These are phyloP conservation scores for Acanthurus leucopareius DNA, from an alignment of 2,797 vertebrate genomes.

Conservation along the genomic window DNA sequence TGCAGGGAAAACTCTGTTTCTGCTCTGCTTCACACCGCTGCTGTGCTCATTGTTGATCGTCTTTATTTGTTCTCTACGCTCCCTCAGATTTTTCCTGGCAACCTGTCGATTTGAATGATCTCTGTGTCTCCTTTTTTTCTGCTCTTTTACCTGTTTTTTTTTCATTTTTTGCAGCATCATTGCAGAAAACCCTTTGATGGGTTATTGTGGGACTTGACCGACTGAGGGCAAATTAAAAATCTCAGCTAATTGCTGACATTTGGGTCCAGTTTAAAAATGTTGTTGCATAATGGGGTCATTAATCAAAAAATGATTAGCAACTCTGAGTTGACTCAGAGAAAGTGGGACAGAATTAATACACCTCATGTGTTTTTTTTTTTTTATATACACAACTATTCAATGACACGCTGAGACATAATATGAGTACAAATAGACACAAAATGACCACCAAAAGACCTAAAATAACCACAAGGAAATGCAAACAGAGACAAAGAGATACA, in stretches of 20 bases:
- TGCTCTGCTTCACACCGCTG: conserved; percentile 26
- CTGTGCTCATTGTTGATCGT: conserved; percentile 18
- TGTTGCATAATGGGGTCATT: conserved; percentile 15
- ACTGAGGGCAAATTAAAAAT: not conserved
- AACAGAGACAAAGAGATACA: not conserved
- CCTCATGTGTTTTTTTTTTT: not conserved
- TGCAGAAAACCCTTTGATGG: not conserved
- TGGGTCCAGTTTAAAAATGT: not conserved
- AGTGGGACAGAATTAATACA: not conserved
- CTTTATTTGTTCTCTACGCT: conserved; percentile 12
- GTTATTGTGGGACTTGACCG: not conserved
- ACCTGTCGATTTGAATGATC: conserved; percentile 15
- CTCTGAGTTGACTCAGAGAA: not conserved
- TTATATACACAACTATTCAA: not conserved
- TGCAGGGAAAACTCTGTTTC: conserved; percentile 19
- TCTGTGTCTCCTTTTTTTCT: not conserved
- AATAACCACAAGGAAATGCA: not conserved
- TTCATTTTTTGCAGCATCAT: not conserved
- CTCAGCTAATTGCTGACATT: conserved; percentile 28
- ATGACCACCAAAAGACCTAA: not conserved
- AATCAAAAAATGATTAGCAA: conserved; percentile 14
- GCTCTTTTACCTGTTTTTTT: not conserved
- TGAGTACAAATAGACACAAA: not conserved
- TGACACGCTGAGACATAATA: not conserved
- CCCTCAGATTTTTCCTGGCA: conserved; percentile 3